phyloP scores from a whole-genome alignment of 2,113 vertebrate genomes.

The Aegotheles bennettii region DNA sequence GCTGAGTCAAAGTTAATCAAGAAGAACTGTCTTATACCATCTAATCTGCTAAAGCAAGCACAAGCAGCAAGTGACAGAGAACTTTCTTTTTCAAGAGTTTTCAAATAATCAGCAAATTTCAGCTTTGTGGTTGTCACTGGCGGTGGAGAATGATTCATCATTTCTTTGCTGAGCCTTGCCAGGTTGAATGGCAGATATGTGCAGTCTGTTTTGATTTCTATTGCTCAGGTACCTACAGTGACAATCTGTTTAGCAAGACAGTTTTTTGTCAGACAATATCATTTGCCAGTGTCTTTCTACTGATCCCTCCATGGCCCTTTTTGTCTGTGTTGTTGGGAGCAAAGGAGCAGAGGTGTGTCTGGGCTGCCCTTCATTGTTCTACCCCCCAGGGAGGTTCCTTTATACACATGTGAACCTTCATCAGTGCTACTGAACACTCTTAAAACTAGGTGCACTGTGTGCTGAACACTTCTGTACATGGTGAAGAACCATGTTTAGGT shows the following conservation, averaged over 20 bases:
- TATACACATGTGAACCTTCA: neutral
- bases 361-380: fast-evolving
- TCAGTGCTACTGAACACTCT: fast-evolving
- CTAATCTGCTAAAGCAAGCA: neutral
- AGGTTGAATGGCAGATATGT: neutral
- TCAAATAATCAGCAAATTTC: neutral
- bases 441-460: neutral
- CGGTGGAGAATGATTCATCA: neutral
- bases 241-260: neutral
- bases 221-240: neutral
- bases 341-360: neutral
- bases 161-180: neutral
- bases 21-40: neutral
- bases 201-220: neutral
- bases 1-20: neutral
- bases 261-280: neutral
- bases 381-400: neutral
- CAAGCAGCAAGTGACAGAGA: neutral
- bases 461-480: neutral
- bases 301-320: neutral
- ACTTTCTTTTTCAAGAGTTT: neutral
- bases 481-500: neutral
- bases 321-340: neutral
- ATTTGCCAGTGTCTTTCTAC: neutral
- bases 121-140: neutral